Evolutionary conservation across 30 jellyfish, hydroid and myxozoan species (phyloP).

Genomic region (Cassiopea andromeda): DNA sequence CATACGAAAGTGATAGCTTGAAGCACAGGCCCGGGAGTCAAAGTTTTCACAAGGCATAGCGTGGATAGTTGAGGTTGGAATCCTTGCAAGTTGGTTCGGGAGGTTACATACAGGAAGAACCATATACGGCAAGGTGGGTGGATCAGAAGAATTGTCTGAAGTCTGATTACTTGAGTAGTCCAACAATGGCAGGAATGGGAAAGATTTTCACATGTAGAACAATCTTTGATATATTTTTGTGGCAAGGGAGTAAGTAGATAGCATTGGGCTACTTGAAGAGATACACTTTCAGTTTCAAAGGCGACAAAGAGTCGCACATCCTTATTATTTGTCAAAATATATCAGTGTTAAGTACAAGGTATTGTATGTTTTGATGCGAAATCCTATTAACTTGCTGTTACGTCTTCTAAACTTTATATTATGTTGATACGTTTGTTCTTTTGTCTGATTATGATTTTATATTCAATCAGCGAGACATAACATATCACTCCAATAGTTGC

Average conservation of each 20-base stretch:
- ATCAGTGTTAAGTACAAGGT: neutral
- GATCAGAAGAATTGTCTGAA: neutral
- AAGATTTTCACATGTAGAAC: neutral
- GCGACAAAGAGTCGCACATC: no score
- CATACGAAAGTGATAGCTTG: no score
- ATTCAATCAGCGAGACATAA: neutral
- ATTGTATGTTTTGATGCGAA: neutral
- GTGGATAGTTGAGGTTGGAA: neutral
- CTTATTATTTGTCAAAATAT: no score
- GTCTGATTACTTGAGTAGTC: neutral
- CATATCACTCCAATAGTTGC: no score
- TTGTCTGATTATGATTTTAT: neutral
- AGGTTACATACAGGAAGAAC: conserved; percentile 39
- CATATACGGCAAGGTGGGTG: conserved; percentile 71
- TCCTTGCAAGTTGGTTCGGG: neutral
- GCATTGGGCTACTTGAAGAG: no score
- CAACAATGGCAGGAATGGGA: neutral
- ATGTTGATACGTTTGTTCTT: neutral
- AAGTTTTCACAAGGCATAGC: neutral
- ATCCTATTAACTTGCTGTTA: neutral
- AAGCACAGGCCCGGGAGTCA: no score
- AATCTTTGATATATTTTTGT: neutral
- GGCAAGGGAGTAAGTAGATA: neutral
- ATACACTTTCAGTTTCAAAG: no score
- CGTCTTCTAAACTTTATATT: neutral